These are phyloP conservation scores for Psix sp. DNA, from an alignment of 1,140 invertebrate genomes.

Conservation along the genomic window DNA sequence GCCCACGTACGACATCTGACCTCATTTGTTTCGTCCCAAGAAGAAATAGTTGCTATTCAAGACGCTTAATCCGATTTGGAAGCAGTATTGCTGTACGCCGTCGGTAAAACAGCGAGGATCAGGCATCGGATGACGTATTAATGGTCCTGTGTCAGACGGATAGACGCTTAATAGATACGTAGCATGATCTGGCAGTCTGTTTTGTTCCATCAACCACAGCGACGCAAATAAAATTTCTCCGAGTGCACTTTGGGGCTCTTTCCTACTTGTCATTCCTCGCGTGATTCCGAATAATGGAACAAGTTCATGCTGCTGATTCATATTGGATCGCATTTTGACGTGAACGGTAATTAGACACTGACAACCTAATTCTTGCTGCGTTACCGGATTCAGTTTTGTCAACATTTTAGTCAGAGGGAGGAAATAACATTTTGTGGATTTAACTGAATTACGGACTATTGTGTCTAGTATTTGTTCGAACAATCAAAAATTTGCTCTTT, in stretches of 20 bases:
- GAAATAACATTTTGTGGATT: no score
- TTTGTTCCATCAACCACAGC: slow-evolving; percentile 16
- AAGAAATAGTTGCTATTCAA: slow-evolving; percentile 44
- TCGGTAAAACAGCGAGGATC: slow-evolving; percentile 43
- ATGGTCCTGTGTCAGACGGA: slow-evolving; percentile 40
- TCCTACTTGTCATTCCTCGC: slow-evolving; percentile 18
- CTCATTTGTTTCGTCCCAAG: slow-evolving; percentile 38
- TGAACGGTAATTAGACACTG: slow-evolving; percentile 25
- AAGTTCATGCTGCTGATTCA: slow-evolving; percentile 25
- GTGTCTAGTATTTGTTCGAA: no score
- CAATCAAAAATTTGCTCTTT: no score
- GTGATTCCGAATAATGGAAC: slow-evolving; percentile 27
- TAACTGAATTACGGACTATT: no score
- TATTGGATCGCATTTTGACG: slow-evolving; percentile 11
- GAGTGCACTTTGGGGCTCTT: slow-evolving; percentile 20
- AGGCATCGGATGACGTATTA: slow-evolving; percentile 49
- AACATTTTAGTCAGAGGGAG: no score
- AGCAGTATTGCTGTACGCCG: slow-evolving; percentile 26
- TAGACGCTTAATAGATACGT: slow-evolving; percentile 47
- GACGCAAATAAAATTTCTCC: slow-evolving; percentile 32
- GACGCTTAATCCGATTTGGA: slow-evolving; percentile 53
- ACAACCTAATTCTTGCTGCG: slow-evolving; percentile 4
- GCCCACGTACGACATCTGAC: slow-evolving; percentile 29
- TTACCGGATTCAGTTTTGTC: no score
- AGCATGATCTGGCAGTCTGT: slow-evolving; percentile 45